Evolutionary conservation across 2,113 vertebrate genomes (phyloP), one percentile per base, ranked within the genome.

Genomic region (Melierax canorus): DNA sequence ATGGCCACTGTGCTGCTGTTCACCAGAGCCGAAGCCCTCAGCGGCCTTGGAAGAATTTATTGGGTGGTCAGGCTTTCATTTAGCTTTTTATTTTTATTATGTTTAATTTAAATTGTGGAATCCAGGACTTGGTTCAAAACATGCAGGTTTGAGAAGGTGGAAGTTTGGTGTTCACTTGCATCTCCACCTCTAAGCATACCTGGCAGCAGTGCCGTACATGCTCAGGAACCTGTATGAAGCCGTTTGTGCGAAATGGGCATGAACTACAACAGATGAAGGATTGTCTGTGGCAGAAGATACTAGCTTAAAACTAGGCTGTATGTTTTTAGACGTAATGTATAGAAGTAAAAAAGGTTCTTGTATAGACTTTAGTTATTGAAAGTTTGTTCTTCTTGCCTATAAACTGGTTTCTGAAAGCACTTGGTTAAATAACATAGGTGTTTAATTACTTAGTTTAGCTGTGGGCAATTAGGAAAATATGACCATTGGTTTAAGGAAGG

Each of bases 121-220:
- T 29, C 50, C 11, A 46, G 38, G 50, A 29, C 71, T 78, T n/a
- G 5, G 20, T 39, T 69, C 19, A 15, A 43, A 78, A 53, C 4
- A 5, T 2, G 13, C 3, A 15, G 29, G 13, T 78, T 38, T 86
- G 76, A 58, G 48, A 30, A 51, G 20, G 34, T 36, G n/a, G 13
- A 38, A 27, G 6, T 15, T 34, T 13, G 34, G 26, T 22, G 14
- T 46, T 41, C 1, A 0, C 3, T 7, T 46, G 51, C 8, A 2
- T 17, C 23, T 76, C 22, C 4, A 0, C 32, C 26, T 15, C 29
- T 3, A 34, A 51, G 48, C 0, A 0, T 39, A 19, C 22, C 23
- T 0, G 0, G 27, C 2, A 4, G 56, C 32, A 15, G 7, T 48
- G 46, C 23, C 0, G 0, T 19, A 7, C 1, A 1, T 39, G 23